Percentiles rank a stretch among this genome's conserved stretches.
phyloP scores from a whole-genome alignment of 2,113 vertebrate genomes.

The Bos taurus region ARS-UCD2.0 NC_037328.1:158300001-158300500 shows the following conservation, averaged over 20 bases:
- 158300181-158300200: not conserved
- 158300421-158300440: not conserved
- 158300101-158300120: not conserved
- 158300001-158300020: not conserved
- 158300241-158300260: not conserved
- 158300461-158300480: not conserved
- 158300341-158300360: not conserved
- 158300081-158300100: not conserved
- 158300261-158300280: not conserved
- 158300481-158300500: not conserved
- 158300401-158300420: not conserved
- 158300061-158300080: accelerated
- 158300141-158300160: not conserved
- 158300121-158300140: not conserved
- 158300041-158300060: not conserved
- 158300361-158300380: not conserved
- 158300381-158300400: constrained; percentile 5
- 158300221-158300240: not conserved
- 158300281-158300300: not conserved
- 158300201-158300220: constrained; percentile 13
- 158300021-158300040: not conserved
- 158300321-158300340: not conserved
- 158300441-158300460: not conserved
- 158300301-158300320: not conserved
- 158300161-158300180: not conserved